Base-by-base conservation (phyloP, 2,113 vertebrate genomes). In the Tetraodon nigroviridis region DNA sequence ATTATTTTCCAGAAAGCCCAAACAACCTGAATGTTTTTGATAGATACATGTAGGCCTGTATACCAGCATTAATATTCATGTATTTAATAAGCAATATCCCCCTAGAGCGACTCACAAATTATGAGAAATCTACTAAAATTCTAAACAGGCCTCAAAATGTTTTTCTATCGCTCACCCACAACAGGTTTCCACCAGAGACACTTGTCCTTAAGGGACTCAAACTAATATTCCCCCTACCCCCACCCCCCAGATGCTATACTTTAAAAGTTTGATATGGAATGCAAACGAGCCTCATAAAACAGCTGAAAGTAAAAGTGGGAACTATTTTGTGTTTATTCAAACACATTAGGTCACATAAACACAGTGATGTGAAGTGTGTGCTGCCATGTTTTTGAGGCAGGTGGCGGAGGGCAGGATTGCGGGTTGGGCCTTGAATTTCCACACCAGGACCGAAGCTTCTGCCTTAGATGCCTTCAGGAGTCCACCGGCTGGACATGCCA, bases 11-110 rank as follows among this genome's bases (percentile, higher is more conserved):
- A 70, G 48, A 68, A 71, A 64, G 69, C 73, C 51, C 74, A 80
- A 84, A 87, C 76, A 84, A 76, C 75, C 78, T 78, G 73, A 82
- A 79, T 75, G 79, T 75, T 86, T 74, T 77, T 81, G 79, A 80
- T 71, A 81, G 75, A 86, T 74, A 72, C 69, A 75, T 84, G 59
- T 80, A 83, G 32, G 32, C 32, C 32, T 12, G 32, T 84, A 80
- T 66, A 68, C 22, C 51, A 58, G 55, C 73, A 84, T 87, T 74
- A 78, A 86, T 86, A 89, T 84, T 86, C 75, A 84, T 80, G 56
- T 24, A 14, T 62, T 81, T 76, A 85, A 85, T 86, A 79, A 87
- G 81, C 18, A 84, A 81, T 78, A 79, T 49, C 41, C 62, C 78
- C 87, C 75, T 68, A 58, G 19, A 85, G 84, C 74, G 58, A 69